Evolutionary conservation across 1,140 invertebrate genomes (phyloP).

Genomic region (Spodoptera frugiperda): DNA sequence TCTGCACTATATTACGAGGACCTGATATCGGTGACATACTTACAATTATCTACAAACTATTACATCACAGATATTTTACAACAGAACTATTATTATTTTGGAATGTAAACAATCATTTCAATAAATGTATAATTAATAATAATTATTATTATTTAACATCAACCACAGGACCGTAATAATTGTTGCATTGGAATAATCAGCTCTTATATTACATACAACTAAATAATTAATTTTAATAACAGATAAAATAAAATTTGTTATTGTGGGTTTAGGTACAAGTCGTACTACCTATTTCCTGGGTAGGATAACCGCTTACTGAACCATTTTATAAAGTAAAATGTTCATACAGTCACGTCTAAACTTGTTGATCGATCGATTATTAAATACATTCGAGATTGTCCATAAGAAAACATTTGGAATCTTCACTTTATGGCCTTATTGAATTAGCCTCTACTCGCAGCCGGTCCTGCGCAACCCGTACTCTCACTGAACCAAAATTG

Average conservation of each 20-base stretch:
- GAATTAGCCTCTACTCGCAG: background rate
- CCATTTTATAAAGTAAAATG: background rate
- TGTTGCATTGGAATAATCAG: no score
- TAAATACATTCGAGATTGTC: conserved; percentile 7
- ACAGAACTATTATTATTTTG: conserved; percentile 50
- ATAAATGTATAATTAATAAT: background rate
- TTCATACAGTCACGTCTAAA: background rate
- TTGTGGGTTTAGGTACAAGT: background rate
- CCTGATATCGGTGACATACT: conserved; percentile 29
- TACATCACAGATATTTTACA: conserved; percentile 71
- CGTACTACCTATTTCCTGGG: background rate
- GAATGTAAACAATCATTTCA: conserved; percentile 37
- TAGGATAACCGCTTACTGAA: background rate
- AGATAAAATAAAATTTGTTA: background rate
- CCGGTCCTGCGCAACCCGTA: conserved; percentile 15
- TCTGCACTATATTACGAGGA: conserved; percentile 4
- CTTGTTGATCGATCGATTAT: background rate
- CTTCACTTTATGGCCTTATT: background rate
- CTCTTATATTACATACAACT: no score
- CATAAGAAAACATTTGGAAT: background rate
- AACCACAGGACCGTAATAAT: no score
- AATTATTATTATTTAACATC: background rate
- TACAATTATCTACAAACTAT: conserved; percentile 54
- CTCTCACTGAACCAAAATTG: background rate
- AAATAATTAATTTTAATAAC: conserved; percentile 7